Evolutionary conservation across 2,797 vertebrate species (phyloP), one percentile per base, ranked within the genome.

Genomic region (Xenopus petersii): DNA sequence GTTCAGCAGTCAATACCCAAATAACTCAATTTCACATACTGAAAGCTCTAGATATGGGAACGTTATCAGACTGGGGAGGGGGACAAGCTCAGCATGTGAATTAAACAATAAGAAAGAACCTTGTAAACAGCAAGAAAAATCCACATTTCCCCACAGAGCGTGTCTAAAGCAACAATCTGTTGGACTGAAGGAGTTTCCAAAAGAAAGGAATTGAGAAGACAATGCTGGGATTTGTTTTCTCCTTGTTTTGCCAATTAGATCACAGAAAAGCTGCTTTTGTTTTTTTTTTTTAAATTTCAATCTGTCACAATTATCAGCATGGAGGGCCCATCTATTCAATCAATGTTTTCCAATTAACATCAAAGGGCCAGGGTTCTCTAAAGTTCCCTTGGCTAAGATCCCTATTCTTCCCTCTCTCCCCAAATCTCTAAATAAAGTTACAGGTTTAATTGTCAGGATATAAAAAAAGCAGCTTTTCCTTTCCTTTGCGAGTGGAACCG

Each of bases 261-360:
- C 71, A 83, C 74, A 66, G 21, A 87, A 88, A 81, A 84, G 81
- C 69, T 87, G 87, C 83, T 87, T 81, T 83, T 83, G 82, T 89
- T 93, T 95, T 94, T 89, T 94, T 89, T 21, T 21, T 21, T 21
- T 21, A 21, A 21, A 95, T 94, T 93, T 94, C 93, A 96, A 94
- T 93, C 92, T 90, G 92, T 88, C 88, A 91, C 92, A 96, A 95
- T 96, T 94, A 96, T 94, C 91, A 94, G 91, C 84, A 85, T n/a
- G 82, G 90, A 89, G 90, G 89, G 88, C 84, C 87, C 82, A 85
- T 86, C 84, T 87, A 87, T 93, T 89, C 93, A 93, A 95, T 95
- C 91, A 91, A 93, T 96, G 93, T 91, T 96, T 95, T 93, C 91
- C 91, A 95, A 95, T 95, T 94, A 96, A 95, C 93, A 95, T 92